Evolutionary conservation across 2,113 vertebrate genomes (phyloP).

Genomic region (Passer domesticus): DNA sequence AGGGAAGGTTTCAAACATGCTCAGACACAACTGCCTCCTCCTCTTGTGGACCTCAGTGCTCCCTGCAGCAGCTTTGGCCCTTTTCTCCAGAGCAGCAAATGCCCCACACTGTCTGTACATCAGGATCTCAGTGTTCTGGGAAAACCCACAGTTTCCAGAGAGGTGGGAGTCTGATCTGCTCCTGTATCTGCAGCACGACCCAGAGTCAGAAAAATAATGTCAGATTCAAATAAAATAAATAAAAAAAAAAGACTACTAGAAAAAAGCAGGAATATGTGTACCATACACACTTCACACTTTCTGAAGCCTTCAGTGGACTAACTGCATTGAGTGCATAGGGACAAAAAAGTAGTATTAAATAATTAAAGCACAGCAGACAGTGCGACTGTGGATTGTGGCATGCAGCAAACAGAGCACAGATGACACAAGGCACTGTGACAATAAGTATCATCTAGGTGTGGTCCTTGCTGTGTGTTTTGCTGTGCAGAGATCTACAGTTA

Average conservation of each 20-base stretch:
- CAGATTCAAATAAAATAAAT: neutral
- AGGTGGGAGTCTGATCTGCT: neutral
- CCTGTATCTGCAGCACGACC: neutral
- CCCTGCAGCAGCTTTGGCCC: neutral
- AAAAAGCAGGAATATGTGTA: neutral
- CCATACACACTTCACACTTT: neutral
- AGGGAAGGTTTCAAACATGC: neutral
- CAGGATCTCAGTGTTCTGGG: neutral
- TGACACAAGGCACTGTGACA: neutral
- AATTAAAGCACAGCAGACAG: neutral
- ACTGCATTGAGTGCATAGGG: neutral
- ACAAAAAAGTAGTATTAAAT: neutral
- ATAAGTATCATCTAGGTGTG: neutral
- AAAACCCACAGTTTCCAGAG: neutral
- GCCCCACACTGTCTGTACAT: neutral
- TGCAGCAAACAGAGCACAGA: neutral
- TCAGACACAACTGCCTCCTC: conserved; percentile 9
- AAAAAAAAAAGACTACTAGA: neutral
- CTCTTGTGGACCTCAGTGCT: neutral
- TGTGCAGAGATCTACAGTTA: neutral
- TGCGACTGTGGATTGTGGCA: neutral
- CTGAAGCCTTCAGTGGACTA: neutral
- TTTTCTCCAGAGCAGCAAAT: neutral
- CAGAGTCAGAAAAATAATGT: neutral
- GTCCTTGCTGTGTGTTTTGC: neutral